Evolutionary conservation across 2,888 invertebrate genomes (phyloP).

Genomic region (Drosophila meridionalis): DNA sequence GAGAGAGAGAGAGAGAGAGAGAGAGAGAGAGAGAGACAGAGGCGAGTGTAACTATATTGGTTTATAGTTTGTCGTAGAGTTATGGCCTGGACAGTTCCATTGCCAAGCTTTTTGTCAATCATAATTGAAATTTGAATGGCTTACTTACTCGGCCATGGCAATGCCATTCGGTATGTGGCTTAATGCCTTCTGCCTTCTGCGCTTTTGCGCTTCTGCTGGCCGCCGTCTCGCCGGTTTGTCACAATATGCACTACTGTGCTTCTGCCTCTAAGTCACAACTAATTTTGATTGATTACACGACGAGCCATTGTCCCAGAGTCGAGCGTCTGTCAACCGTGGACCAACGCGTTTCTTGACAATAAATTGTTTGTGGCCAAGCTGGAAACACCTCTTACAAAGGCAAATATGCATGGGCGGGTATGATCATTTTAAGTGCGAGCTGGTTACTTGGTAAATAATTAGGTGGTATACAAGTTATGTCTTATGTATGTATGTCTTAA

Average conservation of each 20-base stretch:
- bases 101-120: slow-evolving; percentile 19
- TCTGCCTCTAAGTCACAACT: slow-evolving; percentile 77
- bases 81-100: slow-evolving; percentile 25
- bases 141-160: slow-evolving; percentile 17
- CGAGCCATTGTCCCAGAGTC: slow-evolving; percentile 26
- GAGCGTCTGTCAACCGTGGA: slow-evolving; percentile 38
- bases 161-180: slow-evolving; percentile 20
- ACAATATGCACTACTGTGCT: slow-evolving; percentile 68
- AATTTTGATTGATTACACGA: slow-evolving; percentile 83
- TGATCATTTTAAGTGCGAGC: not conserved
- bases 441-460: no score
- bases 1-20: not conserved
- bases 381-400: slow-evolving; percentile 20
- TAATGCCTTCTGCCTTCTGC: slow-evolving; percentile 11
- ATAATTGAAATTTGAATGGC: slow-evolving; percentile 51
- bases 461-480: no score
- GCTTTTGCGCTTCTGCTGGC: slow-evolving; percentile 7
- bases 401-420: not conserved
- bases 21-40: not conserved
- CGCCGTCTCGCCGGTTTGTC: slow-evolving; percentile 57
- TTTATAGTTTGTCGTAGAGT: not conserved
- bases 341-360: slow-evolving; percentile 30
- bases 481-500: no score
- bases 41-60: not conserved
- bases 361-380: slow-evolving; percentile 35